Base-by-base conservation (phyloP, 1,140 invertebrate genomes). In the Drosophila obscura region DNA sequence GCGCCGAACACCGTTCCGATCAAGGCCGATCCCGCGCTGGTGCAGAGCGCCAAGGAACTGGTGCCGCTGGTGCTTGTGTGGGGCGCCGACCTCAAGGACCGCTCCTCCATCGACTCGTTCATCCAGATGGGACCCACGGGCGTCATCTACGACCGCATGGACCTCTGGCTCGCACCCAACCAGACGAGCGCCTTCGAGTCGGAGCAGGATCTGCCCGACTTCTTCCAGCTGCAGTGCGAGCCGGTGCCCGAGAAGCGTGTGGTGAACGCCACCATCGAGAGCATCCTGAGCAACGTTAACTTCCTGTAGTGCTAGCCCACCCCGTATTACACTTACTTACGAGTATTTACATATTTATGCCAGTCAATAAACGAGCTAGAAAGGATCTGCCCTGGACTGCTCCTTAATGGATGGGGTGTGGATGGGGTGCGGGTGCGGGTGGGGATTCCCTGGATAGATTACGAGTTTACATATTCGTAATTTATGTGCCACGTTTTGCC, bases 21-120 rank as follows among this genome's bases (percentile, higher is more conserved):
- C 62, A 93, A 99, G 41, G 91, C 96, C 24, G 95, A 98, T 92
- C 94, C 95, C 1, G 93, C 93, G 0, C 94, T 97, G 92, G 94
- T 98, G 0, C 94, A 96, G 64, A 85, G 95, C 7, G 96, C 96
- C 0, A 95, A 94, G 64, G 94, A 95, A 60, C 93, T 95, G 46
- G 95, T 96, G 9, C 93, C 98, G 9, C 94, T 98, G 0, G 94
- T 98, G 26, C 98, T 99, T 90, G 97, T 97, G 80, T 99, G 98
- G 98, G 98, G 98, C 1, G 96, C 98, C 77, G 96, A 98, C 82
- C 97, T 97, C 76, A 98, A 98, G 78, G 95, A 97, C 92, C 94
- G 95, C 46, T 94, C 94, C 6, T 96, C 96, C 0, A 97, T 98
- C 44, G 95, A 95, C 69, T 94, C 95, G 85, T 94, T 99, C 2